Evolutionary conservation across 2,888 invertebrate genomes (phyloP).

Genomic region (Drosophila multiciliata): DNA sequence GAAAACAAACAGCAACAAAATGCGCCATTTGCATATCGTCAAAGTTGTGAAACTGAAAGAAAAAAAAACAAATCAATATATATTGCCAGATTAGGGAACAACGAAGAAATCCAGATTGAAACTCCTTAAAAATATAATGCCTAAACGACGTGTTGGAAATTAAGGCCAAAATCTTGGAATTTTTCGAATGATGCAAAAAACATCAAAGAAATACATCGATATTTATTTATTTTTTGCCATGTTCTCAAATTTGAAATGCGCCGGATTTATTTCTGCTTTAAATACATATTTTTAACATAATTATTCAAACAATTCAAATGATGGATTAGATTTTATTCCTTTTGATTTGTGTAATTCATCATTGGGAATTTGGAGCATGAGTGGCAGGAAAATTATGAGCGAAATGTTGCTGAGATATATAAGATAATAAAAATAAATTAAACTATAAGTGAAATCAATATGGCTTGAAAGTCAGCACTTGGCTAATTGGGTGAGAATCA

Average conservation of each 20-base stretch:
- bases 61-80: background rate
- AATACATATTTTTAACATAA: background rate
- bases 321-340: background rate
- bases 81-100: background rate
- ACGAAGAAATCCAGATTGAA: background rate
- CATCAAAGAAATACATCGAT: background rate
- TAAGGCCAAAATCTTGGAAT: background rate
- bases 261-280: background rate
- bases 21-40: background rate
- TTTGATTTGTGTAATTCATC: background rate
- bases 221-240: background rate
- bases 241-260: background rate
- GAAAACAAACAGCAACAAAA: background rate
- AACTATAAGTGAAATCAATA: background rate
- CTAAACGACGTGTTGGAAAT: background rate
- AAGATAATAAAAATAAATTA: background rate
- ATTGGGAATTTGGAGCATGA: too few relatives aligned
- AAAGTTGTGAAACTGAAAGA: background rate
- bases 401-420: background rate
- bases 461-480: constrained; percentile 7
- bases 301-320: background rate
- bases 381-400: background rate
- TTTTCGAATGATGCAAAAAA: background rate
- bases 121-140: background rate
- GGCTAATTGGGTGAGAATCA: constrained; percentile 20